Conservation (phyloP, 2,888 invertebrate genomes). For the Pyrrhosoma nymphula region DNA sequence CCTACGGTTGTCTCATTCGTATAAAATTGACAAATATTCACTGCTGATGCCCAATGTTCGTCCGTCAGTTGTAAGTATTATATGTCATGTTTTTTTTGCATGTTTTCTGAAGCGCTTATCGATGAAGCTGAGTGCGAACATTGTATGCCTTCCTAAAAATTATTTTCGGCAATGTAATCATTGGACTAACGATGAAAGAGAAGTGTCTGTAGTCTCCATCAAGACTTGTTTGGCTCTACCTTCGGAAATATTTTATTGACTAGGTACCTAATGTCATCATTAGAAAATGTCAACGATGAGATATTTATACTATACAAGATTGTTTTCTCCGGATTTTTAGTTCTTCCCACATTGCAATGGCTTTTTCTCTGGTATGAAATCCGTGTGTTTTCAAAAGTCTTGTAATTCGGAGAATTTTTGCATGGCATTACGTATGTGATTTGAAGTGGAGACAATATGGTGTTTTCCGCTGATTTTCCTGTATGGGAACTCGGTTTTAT, state of each 20-base stretch:
- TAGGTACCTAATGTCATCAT: no score
- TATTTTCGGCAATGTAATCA: neutral
- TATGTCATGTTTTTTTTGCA: conserved; percentile 9
- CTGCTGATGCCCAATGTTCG: conserved; percentile 91
- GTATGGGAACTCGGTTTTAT: neutral
- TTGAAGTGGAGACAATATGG: neutral
- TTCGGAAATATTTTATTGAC: no score
- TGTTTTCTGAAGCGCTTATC: neutral
- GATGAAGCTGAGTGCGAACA: neutral
- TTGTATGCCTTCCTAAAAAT: neutral
- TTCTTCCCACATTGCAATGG: no score
- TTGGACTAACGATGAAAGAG: neutral
- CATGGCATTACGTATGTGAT: neutral
- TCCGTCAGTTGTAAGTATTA: conserved; percentile 85
- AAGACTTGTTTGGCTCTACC: neutral
- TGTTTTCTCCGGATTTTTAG: no score
- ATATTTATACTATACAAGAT: no score
- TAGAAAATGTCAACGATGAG: no score
- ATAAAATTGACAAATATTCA: conserved; percentile 81
- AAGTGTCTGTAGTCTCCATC: neutral
- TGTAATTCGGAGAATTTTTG: no score
- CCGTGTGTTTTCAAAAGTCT: neutral
- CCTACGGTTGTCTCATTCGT: conserved; percentile 65
- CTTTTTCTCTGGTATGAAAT: neutral
- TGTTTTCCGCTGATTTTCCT: neutral